phyloP scores from a whole-genome alignment of 1,140 invertebrate genomes.

The Platorchestia sp. region DNA sequence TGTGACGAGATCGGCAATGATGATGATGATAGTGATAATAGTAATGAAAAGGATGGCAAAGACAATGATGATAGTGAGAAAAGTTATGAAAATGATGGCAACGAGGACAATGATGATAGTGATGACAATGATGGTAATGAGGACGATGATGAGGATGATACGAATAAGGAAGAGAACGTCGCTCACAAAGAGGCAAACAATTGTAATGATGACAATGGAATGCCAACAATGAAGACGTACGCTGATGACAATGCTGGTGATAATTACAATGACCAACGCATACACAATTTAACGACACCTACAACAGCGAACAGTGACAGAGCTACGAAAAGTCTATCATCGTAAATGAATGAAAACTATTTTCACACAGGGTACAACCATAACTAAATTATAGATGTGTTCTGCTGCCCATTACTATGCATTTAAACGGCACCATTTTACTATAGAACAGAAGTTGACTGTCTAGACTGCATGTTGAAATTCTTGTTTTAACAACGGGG shows the following conservation, averaged over 20 bases:
- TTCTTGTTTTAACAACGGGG: not conserved
- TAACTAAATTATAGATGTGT: not conserved
- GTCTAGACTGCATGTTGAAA: not conserved
- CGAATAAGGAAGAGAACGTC: too few relatives aligned
- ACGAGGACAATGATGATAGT: too few relatives aligned
- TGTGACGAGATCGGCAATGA: not conserved
- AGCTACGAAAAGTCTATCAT: not conserved
- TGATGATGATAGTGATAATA: not conserved
- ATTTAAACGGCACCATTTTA: not conserved
- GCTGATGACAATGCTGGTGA: too few relatives aligned
- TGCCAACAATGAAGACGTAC: too few relatives aligned
- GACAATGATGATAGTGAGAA: too few relatives aligned
- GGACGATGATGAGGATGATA: too few relatives aligned
- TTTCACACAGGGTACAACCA: not conserved
- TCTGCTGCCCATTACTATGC: not conserved
- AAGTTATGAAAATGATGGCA: too few relatives aligned
- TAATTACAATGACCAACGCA: too few relatives aligned
- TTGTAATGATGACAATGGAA: too few relatives aligned
- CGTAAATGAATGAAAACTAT: not conserved
- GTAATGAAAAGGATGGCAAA: not conserved
- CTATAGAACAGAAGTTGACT: not conserved
- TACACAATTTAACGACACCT: too few relatives aligned
- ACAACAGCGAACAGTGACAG: too few relatives aligned
- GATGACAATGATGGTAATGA: not conserved
- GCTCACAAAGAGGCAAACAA: too few relatives aligned